A percentile compares a stretch with the other conserved stretches of the same genome.
Conservation (phyloP, 1,140 invertebrate genomes). For the Lordiphosa collinella region DNA sequence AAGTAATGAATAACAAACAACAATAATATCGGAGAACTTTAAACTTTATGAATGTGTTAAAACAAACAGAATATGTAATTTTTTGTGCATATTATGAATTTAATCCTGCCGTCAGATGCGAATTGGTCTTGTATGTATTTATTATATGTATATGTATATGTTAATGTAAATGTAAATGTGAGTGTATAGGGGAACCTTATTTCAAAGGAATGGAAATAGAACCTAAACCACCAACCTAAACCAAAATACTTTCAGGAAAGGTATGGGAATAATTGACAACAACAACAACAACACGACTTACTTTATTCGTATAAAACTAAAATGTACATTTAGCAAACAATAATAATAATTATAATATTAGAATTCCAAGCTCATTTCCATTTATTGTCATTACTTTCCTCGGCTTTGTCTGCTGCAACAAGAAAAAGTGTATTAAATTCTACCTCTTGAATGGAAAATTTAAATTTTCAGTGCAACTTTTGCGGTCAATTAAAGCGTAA, state of each 20-base stretch:
- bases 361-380: too few relatives aligned
- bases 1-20: conserved; percentile 15
- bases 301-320: conserved; percentile 44
- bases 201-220: conserved; percentile 39
- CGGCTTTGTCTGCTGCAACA: conserved; percentile 1
- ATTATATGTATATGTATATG: conserved; percentile 28
- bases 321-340: conserved; percentile 5
- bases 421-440: not conserved
- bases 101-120: conserved; percentile 71
- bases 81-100: conserved; percentile 69
- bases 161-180: conserved; percentile 2
- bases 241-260: conserved; percentile 38
- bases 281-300: conserved; percentile 57
- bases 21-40: conserved; percentile 28
- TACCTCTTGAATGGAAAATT: not conserved
- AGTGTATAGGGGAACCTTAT: conserved; percentile 41
- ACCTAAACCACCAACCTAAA: conserved; percentile 67
- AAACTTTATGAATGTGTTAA: conserved; percentile 58
- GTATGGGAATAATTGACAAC: conserved; percentile 57
- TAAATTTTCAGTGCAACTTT: conserved; percentile 1
- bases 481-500: conserved; percentile 30
- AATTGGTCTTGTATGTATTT: conserved; percentile 64
- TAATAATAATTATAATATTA: conserved; percentile 15
- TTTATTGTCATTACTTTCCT: not conserved
- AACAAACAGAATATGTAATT: conserved; percentile 46